These are phyloP conservation scores for Otocyon megalotis DNA, from an alignment of 2,113 vertebrate species.

Conservation along the genomic window DNA sequence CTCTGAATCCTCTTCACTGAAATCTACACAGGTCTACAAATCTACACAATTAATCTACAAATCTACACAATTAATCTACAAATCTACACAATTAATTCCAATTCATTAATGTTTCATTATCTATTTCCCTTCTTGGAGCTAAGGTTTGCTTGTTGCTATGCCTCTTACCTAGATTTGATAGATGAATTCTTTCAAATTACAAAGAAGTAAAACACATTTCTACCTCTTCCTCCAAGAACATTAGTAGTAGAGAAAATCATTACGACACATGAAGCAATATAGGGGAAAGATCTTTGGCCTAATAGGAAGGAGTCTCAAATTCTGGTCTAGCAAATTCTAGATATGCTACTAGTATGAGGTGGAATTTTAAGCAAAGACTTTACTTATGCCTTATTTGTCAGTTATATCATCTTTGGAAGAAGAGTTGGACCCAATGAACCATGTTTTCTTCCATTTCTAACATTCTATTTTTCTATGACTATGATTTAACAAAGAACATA, in stretches of 20 bases:
- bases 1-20: neutral
- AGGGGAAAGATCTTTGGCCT: neutral
- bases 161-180: neutral
- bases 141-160: neutral
- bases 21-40: neutral
- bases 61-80: neutral
- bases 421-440: neutral
- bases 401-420: neutral
- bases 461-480: neutral
- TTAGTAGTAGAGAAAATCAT: neutral
- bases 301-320: neutral
- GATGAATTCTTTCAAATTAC: neutral
- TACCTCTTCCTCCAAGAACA: neutral
- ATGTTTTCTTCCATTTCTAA: conserved; percentile 19
- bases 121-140: neutral
- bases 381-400: neutral
- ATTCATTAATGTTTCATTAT: neutral
- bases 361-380: neutral
- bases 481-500: neutral
- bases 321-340: neutral
- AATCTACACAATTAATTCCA: neutral
- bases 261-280: neutral
- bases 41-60: too few species aligned
- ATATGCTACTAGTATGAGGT: neutral
- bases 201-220: conserved; percentile 2